Percentiles rank a stretch among this genome's conserved stretches.
Evolutionary conservation across 2,113 vertebrate species (phyloP).

Genomic region (Hippocampus comes): DNA sequence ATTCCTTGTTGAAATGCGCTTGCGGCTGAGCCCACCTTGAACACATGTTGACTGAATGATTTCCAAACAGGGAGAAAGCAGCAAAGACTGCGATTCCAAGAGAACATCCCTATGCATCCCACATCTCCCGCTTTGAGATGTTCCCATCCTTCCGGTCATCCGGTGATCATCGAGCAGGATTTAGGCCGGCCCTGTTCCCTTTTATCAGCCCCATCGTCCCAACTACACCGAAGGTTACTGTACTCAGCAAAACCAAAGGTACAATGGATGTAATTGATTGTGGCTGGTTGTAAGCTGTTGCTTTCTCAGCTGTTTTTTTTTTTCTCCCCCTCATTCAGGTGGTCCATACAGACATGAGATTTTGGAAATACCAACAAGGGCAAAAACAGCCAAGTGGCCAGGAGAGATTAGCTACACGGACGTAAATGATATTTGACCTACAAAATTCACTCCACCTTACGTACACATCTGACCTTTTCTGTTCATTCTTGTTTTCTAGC

Average conservation of each 20-base stretch:
- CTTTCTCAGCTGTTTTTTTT: not conserved
- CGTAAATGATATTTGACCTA: constrained; percentile 51
- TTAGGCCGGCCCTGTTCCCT: constrained; percentile 40
- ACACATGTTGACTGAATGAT: not conserved
- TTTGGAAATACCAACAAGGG: constrained; percentile 52
- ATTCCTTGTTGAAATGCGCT: not conserved
- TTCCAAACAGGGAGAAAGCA: constrained; percentile 59
- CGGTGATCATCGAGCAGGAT: constrained; percentile 50
- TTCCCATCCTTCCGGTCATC: constrained; percentile 72
- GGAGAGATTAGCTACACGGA: constrained; percentile 68
- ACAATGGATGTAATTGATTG: not conserved
- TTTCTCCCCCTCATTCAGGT: constrained; percentile 52
- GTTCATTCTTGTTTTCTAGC: constrained; percentile 38
- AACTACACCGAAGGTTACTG: constrained; percentile 47
- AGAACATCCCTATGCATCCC: constrained; percentile 76
- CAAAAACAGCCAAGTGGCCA: constrained; percentile 59
- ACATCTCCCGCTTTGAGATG: constrained; percentile 70
- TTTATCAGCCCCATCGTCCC: constrained; percentile 61
- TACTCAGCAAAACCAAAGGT: constrained; percentile 75
- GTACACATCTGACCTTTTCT: not conserved
- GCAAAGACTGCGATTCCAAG: constrained; percentile 52
- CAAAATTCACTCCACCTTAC: not conserved
- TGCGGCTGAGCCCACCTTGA: not conserved
- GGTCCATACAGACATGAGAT: constrained; percentile 74
- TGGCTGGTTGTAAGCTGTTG: not conserved